Evolutionary conservation across 1,140 invertebrate genomes (phyloP).

Genomic region (Sesamia nonagrioides): DNA sequence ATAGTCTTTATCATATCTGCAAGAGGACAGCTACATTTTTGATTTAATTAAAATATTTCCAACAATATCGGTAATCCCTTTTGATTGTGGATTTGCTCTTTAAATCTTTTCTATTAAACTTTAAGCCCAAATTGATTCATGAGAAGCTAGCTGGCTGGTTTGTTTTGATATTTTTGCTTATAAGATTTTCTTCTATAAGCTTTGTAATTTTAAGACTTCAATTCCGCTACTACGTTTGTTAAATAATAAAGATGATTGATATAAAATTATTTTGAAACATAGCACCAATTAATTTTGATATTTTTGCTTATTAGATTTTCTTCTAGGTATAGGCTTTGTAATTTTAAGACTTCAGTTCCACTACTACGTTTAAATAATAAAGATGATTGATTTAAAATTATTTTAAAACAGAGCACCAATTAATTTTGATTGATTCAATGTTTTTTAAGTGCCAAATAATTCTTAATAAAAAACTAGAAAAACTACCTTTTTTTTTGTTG

Average conservation of each 20-base stretch:
- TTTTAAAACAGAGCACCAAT: too few relatives aligned
- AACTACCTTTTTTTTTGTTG: too few relatives aligned
- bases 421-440: too few relatives aligned
- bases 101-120: constrained; percentile 22
- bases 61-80: constrained; percentile 16
- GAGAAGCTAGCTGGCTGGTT: not conserved
- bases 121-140: not conserved
- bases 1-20: not conserved
- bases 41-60: constrained; percentile 20
- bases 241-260: not conserved
- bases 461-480: too few relatives aligned
- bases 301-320: not conserved
- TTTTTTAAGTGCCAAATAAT: too few relatives aligned
- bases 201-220: not conserved
- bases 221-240: not conserved
- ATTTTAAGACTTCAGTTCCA: not conserved
- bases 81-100: constrained; percentile 28
- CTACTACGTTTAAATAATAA: not conserved
- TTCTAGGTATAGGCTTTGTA: not conserved
- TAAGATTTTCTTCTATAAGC: not conserved
- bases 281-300: too few relatives aligned
- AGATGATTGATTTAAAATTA: not conserved
- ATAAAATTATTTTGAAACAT: too few relatives aligned
- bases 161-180: not conserved
- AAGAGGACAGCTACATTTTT: not conserved